Evolutionary conservation across 2,797 vertebrate species (phyloP).

Genomic region (Capromys pilorides): DNA sequence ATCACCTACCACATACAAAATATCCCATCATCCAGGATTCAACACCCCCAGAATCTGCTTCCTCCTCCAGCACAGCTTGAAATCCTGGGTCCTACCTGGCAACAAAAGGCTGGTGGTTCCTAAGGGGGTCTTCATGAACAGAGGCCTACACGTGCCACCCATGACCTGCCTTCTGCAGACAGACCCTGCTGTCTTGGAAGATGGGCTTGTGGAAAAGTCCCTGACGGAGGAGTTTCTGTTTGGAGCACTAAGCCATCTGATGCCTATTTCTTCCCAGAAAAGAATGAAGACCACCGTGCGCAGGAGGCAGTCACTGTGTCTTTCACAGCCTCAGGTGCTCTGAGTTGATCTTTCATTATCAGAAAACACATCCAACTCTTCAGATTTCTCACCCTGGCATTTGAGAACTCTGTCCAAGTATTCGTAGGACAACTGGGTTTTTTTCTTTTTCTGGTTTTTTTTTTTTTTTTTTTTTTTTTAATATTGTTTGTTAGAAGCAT

Average conservation of each 20-base stretch:
- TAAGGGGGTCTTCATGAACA: neutral
- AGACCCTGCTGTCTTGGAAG: neutral
- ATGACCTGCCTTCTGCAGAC: neutral
- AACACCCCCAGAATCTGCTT: neutral
- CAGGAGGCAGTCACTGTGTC: neutral
- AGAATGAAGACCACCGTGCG: neutral
- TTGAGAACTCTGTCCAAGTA: neutral
- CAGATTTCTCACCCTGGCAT: neutral
- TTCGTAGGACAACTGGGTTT: neutral
- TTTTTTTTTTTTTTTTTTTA: too few species aligned
- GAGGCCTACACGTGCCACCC: too few species aligned
- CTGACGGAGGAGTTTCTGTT: neutral
- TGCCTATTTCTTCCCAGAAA: conserved; percentile 15
- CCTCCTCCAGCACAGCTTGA: neutral
- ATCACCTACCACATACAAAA: neutral
- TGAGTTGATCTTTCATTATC: neutral
- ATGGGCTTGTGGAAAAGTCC: neutral
- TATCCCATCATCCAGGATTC: neutral
- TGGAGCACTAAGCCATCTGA: neutral
- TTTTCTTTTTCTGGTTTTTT: neutral
- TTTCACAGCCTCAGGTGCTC: conserved; percentile 4
- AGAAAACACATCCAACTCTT: neutral
- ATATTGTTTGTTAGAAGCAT: conserved; percentile 1
- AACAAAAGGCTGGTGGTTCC: neutral
- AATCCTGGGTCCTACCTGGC: neutral